phyloP scores from a whole-genome alignment of 2,797 vertebrate genomes.

The Epinephelus coioides region DNA sequence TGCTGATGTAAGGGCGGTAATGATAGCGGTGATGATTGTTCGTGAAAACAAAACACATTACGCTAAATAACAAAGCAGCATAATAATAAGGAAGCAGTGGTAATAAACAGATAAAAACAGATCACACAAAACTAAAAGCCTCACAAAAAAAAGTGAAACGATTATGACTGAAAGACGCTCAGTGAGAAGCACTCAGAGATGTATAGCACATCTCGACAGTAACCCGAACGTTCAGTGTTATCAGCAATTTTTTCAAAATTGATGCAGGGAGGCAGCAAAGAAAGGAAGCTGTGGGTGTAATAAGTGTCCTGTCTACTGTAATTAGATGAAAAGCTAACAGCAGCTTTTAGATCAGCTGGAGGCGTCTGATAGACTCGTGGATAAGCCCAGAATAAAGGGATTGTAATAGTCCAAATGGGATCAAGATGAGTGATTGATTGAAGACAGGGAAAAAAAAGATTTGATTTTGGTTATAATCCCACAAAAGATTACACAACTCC shows the following conservation, averaged over 20 bases:
- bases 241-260: constrained; percentile 14
- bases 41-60: constrained; percentile 3
- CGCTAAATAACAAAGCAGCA: background rate
- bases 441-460: background rate
- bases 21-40: background rate
- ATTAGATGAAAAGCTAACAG: constrained; percentile 39
- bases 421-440: background rate
- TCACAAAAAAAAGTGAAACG: background rate
- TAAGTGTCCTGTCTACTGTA: constrained; percentile 31
- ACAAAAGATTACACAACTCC: background rate
- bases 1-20: constrained; percentile 1
- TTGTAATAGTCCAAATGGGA: constrained; percentile 13
- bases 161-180: background rate
- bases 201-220: background rate
- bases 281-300: constrained; percentile 28
- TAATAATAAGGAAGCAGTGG: background rate
- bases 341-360: constrained; percentile 27
- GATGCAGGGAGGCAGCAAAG: background rate
- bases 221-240: background rate
- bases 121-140: background rate
- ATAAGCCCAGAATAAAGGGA: constrained; percentile 22
- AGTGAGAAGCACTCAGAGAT: background rate
- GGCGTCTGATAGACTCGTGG: constrained; percentile 23
- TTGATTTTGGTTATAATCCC: background rate
- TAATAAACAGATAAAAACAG: background rate